These are phyloP conservation scores for Germaria angustata DNA, from an alignment of 2,888 invertebrate species.

Conservation along the genomic window DNA sequence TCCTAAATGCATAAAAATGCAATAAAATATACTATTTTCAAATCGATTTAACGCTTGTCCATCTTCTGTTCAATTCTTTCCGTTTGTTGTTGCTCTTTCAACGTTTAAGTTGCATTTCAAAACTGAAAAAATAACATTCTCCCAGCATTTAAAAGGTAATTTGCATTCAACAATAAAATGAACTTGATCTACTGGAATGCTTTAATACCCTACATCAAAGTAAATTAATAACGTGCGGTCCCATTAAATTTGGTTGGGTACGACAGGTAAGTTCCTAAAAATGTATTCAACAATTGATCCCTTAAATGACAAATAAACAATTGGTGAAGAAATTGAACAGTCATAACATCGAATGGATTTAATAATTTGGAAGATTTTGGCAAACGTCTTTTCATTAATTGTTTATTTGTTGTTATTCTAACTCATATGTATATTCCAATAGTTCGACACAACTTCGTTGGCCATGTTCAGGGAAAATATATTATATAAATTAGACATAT, in stretches of 20 bases:
- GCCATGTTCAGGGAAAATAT: no score
- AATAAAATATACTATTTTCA: slow-evolving; percentile 67
- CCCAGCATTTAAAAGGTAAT: background rate
- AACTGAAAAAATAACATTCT: background rate
- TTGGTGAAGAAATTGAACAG: background rate
- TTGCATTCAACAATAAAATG: background rate
- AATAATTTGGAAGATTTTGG: no score
- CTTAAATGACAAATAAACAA: no score
- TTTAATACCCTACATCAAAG: background rate
- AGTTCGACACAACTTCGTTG: no score
- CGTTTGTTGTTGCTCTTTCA: slow-evolving; percentile 16
- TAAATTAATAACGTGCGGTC: background rate
- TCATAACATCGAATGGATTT: no score
- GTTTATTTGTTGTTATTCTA: no score
- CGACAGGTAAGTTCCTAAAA: no score
- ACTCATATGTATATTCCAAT: no score
- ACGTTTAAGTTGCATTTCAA: slow-evolving; percentile 5
- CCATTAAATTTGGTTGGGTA: no score
- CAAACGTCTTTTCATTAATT: no score
- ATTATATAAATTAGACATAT: no score
- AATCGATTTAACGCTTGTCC: slow-evolving; percentile 78
- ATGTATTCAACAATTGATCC: no score
- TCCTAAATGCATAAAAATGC: slow-evolving; percentile 69
- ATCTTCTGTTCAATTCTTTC: slow-evolving; percentile 63
- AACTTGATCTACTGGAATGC: background rate